These are phyloP conservation scores for Eulemur macaco DNA, from an alignment of 2,113 vertebrate species.

Conservation along the genomic window DNA sequence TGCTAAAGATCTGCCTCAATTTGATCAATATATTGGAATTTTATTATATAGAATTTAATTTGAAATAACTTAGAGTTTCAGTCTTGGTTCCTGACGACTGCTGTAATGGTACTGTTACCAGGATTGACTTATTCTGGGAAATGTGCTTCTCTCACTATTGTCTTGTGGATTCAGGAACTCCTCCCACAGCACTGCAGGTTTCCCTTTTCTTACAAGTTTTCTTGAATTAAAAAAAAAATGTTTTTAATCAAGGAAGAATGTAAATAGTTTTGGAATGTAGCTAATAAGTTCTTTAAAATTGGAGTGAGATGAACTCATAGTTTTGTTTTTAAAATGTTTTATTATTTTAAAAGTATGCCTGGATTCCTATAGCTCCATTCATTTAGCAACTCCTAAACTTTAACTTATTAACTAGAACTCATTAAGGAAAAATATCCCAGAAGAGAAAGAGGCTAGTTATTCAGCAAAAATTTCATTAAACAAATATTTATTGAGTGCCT, in stretches of 20 bases:
- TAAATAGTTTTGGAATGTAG: conserved; percentile 23
- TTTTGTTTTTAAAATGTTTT: conserved; percentile 14
- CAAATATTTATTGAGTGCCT: conserved; percentile 21
- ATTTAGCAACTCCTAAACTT: conserved; percentile 34
- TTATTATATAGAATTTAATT: conserved; percentile 36
- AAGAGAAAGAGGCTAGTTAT: conserved; percentile 19
- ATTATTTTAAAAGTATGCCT: conserved; percentile 21
- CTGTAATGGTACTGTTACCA: neutral
- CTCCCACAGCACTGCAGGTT: neutral
- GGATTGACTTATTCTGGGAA: neutral
- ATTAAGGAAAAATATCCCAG: neutral
- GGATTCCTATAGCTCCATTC: neutral
- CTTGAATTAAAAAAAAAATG: neutral
- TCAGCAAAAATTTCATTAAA: conserved; percentile 4
- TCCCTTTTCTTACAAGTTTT: conserved; percentile 19
- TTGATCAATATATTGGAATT: conserved; percentile 32
- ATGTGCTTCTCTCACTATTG: neutral
- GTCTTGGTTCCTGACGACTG: neutral
- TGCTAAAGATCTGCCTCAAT: conserved; percentile 6
- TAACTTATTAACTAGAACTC: conserved; percentile 37
- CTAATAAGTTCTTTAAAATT: conserved; percentile 33
- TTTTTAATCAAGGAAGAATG: neutral
- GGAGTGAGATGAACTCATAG: neutral
- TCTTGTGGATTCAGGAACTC: neutral
- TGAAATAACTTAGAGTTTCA: conserved; percentile 8